Percentiles rank a stretch among this genome's conserved stretches.
These are phyloP conservation scores for Pelobates fuscus DNA, from an alignment of 2,113 vertebrate species.

Conservation along the genomic window DNA sequence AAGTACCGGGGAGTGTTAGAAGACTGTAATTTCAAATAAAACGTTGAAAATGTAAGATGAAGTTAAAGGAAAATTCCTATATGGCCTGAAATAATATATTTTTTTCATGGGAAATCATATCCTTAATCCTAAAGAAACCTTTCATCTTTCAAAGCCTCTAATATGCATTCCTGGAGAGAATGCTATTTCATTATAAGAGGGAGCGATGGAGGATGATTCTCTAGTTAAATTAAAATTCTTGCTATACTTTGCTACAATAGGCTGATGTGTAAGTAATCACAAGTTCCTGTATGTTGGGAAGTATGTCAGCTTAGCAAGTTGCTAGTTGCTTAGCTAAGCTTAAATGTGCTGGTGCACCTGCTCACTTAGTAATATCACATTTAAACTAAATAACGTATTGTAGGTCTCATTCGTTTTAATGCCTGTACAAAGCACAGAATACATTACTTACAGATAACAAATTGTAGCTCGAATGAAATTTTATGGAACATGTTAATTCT, in stretches of 20 bases:
- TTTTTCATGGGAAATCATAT: slow-evolving; percentile 10
- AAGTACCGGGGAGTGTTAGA: neutral
- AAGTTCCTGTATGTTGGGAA: slow-evolving; percentile 5
- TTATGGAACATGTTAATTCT: too few relatives aligned
- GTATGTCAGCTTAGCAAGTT: too few relatives aligned
- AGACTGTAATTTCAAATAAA: neutral
- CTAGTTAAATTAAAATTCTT: slow-evolving; percentile 35
- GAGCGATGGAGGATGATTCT: slow-evolving; percentile 29
- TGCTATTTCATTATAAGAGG: slow-evolving; percentile 15
- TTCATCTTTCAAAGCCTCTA: slow-evolving; percentile 42
- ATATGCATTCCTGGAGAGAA: slow-evolving; percentile 21
- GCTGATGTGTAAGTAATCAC: neutral
- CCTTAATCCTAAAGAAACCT: slow-evolving; percentile 39
- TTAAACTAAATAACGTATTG: neutral
- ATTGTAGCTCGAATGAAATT: too few relatives aligned
- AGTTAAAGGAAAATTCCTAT: neutral
- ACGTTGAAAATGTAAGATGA: slow-evolving; percentile 3
- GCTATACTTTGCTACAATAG: slow-evolving; percentile 29
- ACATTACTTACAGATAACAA: too few relatives aligned
- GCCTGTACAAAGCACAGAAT: too few relatives aligned
- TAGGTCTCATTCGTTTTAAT: neutral
- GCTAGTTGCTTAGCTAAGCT: too few relatives aligned
- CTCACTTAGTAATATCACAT: too few relatives aligned
- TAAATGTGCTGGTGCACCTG: neutral
- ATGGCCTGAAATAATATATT: slow-evolving; percentile 7